A percentile compares a stretch with the other conserved stretches of the same genome.
These are phyloP conservation scores for Eulacestoma nigropectus DNA, from an alignment of 2,113 vertebrate species.

Conservation along the genomic window DNA sequence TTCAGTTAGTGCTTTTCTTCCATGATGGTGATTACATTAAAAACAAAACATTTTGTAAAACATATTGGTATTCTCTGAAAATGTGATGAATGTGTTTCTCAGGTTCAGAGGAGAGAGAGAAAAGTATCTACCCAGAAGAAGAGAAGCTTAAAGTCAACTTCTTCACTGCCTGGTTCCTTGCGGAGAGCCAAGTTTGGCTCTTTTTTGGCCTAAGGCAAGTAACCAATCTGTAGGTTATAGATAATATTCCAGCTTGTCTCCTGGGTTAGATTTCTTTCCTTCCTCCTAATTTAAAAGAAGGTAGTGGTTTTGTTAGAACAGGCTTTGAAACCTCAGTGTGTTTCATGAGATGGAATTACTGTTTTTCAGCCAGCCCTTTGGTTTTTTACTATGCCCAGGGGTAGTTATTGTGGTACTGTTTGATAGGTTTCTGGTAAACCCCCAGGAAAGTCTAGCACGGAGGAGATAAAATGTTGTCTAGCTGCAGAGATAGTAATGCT, in stretches of 20 bases:
- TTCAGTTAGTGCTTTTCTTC: not conserved
- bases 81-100: not conserved
- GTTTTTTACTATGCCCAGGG: not conserved
- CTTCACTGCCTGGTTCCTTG: not conserved
- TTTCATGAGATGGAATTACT: not conserved
- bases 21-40: not conserved
- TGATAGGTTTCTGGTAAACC: not conserved
- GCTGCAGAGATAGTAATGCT: not conserved
- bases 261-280: not conserved
- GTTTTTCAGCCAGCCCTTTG: not conserved
- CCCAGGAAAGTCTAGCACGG: not conserved
- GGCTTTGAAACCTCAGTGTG: not conserved
- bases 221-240: not conserved
- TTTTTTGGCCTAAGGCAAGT: not conserved
- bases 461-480: not conserved
- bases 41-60: not conserved
- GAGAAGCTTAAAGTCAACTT: not conserved
- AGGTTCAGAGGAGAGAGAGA: not conserved
- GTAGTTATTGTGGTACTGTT: not conserved
- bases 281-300: not conserved
- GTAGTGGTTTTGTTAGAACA: not conserved
- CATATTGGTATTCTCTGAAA: not conserved
- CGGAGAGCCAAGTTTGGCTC: not conserved
- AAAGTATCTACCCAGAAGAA: not conserved
- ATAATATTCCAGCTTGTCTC: not conserved